Evolutionary conservation across 2,888 invertebrate species (phyloP), one percentile per base, ranked within the genome.

Genomic region (Labia minor): DNA sequence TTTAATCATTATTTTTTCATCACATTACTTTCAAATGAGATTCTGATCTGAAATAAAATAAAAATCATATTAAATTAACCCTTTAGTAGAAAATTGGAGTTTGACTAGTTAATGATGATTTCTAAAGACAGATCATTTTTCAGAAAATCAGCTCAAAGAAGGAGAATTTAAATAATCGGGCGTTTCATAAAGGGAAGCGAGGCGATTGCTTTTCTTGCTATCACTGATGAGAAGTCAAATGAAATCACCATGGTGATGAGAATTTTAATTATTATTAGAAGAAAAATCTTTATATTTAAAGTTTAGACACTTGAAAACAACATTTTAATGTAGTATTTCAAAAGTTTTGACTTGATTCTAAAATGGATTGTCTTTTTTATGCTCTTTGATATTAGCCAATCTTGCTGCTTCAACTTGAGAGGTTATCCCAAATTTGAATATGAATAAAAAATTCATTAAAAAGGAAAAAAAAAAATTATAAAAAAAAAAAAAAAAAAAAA

Each of bases 281-380:
- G 49, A 49, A 49, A 49, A 49, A 10, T 49, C n/a, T 49, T 16
- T 49, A 49, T 16, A 49, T 49, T 49, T 16, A 10, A 49, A 49
- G 49, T 49, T 49, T 4, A 49, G 49, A 49, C 49, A 49, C 49
- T 49, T 49, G 49, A 14, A 49, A 16, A 49, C 49, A 49, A 49
- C 49, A 49, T 49, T 49, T 49, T 49, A 49, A 49, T 49, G 16
- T 49, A 49, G 49, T 49, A 49, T 49, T 49, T 49, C 49, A 49
- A 49, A 49, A 49, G 49, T 14, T 49, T 49, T 49, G 49, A 14
- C n/a, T 49, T 49, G 49, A 3, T n/a, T 49, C 14, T 14, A 49
- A 49, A 49, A 49, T 49, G 4, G 16, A 49, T 49, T 49, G 49
- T 49, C 49, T 49, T 49, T 49, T 49, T 49, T 49, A 49, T 49